Conservation (phyloP, 1,140 invertebrate genomes). For the Parapsyche elsis region DNA sequence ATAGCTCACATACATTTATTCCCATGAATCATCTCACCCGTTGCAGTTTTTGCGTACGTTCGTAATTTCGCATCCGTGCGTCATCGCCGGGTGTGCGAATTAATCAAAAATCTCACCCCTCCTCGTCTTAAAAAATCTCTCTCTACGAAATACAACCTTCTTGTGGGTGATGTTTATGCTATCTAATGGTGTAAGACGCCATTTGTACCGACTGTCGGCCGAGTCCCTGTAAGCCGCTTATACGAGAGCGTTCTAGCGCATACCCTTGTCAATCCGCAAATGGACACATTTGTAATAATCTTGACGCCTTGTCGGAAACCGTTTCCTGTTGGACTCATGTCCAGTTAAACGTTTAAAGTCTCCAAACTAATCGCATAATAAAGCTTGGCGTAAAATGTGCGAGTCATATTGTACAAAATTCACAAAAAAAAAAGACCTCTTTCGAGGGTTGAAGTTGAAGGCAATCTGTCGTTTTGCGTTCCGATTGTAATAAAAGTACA, state of each 20-base stretch:
- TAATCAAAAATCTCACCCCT: slow-evolving; percentile 5
- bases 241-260: background rate
- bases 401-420: too few species aligned
- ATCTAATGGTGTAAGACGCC: background rate
- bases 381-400: too few species aligned
- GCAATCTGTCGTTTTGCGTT: too few species aligned
- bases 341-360: slow-evolving; percentile 30
- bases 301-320: slow-evolving; percentile 29
- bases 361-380: background rate
- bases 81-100: background rate
- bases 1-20: too few species aligned
- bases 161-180: too few species aligned
- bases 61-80: background rate
- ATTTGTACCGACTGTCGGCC: background rate
- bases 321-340: slow-evolving; percentile 21
- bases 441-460: too few species aligned
- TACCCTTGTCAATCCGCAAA: slow-evolving; percentile 40
- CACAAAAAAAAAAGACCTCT: too few species aligned
- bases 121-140: background rate
- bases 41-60: background rate
- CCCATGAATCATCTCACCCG: too few species aligned
- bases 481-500: background rate
- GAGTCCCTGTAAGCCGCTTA: slow-evolving; percentile 29
- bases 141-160: too few species aligned
- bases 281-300: slow-evolving; percentile 42